phyloP scores from a whole-genome alignment of 2,888 invertebrate genomes.

The Sesia apiformis region DNA sequence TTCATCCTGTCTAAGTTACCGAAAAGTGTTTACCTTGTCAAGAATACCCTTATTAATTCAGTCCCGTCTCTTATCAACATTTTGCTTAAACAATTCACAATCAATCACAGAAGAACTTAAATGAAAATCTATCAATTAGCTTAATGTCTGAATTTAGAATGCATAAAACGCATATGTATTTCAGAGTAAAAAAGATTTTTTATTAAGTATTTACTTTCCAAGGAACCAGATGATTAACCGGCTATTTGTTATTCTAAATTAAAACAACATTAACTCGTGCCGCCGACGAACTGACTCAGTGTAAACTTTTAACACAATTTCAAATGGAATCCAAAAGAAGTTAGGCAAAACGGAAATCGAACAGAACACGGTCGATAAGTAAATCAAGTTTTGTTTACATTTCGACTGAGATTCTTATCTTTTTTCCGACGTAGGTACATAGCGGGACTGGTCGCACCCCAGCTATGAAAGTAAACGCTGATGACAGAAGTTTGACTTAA shows the following conservation, averaged over 20 bases:
- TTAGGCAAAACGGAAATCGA: slow-evolving; percentile 43
- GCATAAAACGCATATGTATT: too few relatives aligned
- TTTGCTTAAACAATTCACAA: too few relatives aligned
- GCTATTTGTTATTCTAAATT: slow-evolving; percentile 29
- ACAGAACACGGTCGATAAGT: slow-evolving; percentile 39
- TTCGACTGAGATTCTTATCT: slow-evolving; percentile 47
- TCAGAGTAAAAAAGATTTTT: background rate
- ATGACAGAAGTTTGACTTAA: slow-evolving; percentile 69
- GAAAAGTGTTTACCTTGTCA: too few relatives aligned
- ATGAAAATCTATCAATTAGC: too few relatives aligned
- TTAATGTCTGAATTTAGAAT: too few relatives aligned
- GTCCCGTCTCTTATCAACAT: too few relatives aligned
- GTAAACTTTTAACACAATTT: slow-evolving; percentile 58
- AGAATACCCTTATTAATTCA: too few relatives aligned
- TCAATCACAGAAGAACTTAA: too few relatives aligned
- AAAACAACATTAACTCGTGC: slow-evolving; percentile 37
- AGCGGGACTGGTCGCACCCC: slow-evolving; percentile 29
- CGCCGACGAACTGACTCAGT: slow-evolving; percentile 16
- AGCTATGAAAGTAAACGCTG: slow-evolving; percentile 54
- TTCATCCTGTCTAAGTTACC: slow-evolving; percentile 16
- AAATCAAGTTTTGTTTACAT: slow-evolving; percentile 58
- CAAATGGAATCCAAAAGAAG: slow-evolving; percentile 44
- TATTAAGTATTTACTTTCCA: background rate
- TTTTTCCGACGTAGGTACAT: slow-evolving; percentile 23
- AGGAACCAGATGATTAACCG: background rate